phyloP scores from a whole-genome alignment of 2,888 invertebrate species.

The Drosophila trichaetosa region DNA sequence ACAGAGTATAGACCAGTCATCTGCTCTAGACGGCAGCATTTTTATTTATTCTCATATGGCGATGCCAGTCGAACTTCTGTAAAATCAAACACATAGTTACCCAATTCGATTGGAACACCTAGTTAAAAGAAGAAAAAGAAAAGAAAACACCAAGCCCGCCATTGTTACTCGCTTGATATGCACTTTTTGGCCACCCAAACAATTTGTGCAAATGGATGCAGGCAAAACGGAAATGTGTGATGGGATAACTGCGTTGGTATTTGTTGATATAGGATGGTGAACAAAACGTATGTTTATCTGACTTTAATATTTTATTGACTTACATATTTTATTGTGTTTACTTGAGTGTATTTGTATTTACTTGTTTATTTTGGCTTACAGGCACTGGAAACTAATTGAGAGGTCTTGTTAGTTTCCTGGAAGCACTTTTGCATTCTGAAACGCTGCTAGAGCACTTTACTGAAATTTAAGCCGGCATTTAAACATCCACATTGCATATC shows the following conservation, averaged over 20 bases:
- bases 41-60: not conserved
- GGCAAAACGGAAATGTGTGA: not conserved
- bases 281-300: not conserved
- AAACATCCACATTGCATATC: constrained; percentile 62
- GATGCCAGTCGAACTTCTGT: constrained; percentile 2
- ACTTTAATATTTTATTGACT: not conserved
- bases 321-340: not conserved
- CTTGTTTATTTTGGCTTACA: not conserved
- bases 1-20: not conserved
- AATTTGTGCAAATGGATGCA: not conserved
- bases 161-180: constrained; percentile 20
- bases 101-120: constrained; percentile 14
- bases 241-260: not conserved
- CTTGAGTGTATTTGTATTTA: not conserved
- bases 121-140: constrained; percentile 1
- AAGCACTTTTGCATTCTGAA: not conserved
- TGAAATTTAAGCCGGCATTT: not conserved
- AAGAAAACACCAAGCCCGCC: not conserved
- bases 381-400: not conserved
- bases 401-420: not conserved
- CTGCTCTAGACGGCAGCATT: not conserved
- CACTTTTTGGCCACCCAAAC: constrained; percentile 16
- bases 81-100: constrained; percentile 1
- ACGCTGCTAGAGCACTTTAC: constrained; percentile 1
- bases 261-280: not conserved